A percentile compares a stretch with the other conserved stretches of the same genome.
Evolutionary conservation across 2,888 invertebrate genomes (phyloP).

Genomic region (Apomyelois bistriatella): DNA sequence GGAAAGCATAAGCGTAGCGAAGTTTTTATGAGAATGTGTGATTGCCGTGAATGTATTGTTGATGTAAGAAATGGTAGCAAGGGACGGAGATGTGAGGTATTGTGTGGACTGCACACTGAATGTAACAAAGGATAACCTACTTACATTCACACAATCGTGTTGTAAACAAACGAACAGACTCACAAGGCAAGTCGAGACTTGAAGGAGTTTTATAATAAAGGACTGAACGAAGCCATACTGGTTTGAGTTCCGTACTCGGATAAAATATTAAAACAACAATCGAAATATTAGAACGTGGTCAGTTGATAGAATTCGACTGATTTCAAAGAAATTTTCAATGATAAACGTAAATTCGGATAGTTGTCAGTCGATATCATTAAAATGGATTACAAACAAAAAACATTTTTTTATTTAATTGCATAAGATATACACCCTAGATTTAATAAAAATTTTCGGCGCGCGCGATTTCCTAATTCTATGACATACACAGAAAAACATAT

Average conservation of each 20-base stretch:
- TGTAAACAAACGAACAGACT: constrained; percentile 3
- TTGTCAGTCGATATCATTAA: too few species aligned
- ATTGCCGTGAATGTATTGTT: constrained; percentile 8
- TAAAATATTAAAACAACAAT: too few species aligned
- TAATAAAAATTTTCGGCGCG: too few species aligned
- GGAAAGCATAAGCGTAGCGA: constrained; percentile 5
- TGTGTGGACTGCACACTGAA: not conserved
- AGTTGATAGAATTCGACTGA: too few species aligned
- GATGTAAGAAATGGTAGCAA: constrained; percentile 1
- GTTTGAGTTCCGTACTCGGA: not conserved
- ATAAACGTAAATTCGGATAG: too few species aligned
- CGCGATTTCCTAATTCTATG: too few species aligned
- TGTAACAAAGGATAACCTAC: constrained; percentile 14
- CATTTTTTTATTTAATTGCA: too few species aligned
- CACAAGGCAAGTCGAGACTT: not conserved
- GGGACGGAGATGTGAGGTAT: constrained; percentile 4
- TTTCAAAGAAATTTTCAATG: too few species aligned
- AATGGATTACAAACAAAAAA: too few species aligned
- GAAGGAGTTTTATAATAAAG: not conserved
- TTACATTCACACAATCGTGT: constrained; percentile 6
- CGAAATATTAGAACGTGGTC: too few species aligned
- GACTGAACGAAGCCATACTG: not conserved
- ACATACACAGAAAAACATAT: too few species aligned
- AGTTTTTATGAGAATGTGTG: constrained; percentile 8
- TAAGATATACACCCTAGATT: too few species aligned